Evolutionary conservation across 2,797 vertebrate genomes (phyloP), one percentile per base, ranked within the genome.

Genomic region (Anomalospiza imberbis): DNA sequence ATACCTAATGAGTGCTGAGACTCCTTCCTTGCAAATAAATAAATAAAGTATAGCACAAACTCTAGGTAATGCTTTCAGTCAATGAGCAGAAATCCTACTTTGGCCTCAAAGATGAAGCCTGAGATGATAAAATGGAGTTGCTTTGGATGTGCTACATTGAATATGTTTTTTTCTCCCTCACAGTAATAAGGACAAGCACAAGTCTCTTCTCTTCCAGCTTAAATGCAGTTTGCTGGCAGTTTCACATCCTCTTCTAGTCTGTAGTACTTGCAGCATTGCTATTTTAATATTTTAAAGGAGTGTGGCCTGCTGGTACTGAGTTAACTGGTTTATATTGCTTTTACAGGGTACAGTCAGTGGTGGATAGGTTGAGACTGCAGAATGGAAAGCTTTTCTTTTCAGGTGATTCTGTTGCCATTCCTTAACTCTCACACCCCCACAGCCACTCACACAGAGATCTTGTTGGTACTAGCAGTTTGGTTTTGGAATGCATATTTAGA

Each of bases 41-140:
- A n/a, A n/a, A n/a, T 65, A 78, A 94, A 68, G 42, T 40, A 50
- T 71, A 60, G 54, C n/a, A 31, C n/a, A 92, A 89, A 89, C 78
- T 94, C 58, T 44, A 90, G 68, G 62, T 92, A 94, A 88, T 91
- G 36, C 85, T 97, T 87, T 91, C 76, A 78, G 7, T 96, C 92
- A 94, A 28, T 93, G 92, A 84, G 44, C 53, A 71, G 95, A 89
- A 73, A 83, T 74, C 71, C 45, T 88, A 80, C 73, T 82, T 95
- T 73, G 67, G 66, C 67, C 94, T 60, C 70, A 72, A 62, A 90
- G 60, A 17, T 71, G 67, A 79, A 94, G 55, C 28, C 50, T 8
- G 16, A 51, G 58, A 88, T 84, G 83, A 89, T n/a, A n/a, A n/a
- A n/a, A n/a, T 12, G 48, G 38, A 78, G 47, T 48, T 88, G 54